phyloP scores from a whole-genome alignment of 2,113 vertebrate genomes.

The Panurus biarmicus region DNA sequence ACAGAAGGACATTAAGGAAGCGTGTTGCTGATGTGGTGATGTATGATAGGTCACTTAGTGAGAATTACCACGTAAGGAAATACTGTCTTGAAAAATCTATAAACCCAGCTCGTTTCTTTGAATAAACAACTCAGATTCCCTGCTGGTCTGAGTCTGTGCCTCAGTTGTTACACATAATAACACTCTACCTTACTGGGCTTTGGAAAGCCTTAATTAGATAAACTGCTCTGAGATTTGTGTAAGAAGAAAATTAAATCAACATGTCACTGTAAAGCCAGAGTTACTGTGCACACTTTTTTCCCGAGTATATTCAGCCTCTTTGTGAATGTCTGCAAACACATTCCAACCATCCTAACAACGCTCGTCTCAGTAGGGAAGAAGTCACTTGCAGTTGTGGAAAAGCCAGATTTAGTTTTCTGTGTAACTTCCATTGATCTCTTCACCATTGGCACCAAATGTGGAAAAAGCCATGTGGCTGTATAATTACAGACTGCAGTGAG shows the following conservation, averaged over 20 bases:
- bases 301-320: neutral
- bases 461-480: neutral
- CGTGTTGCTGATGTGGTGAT: neutral
- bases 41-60: neutral
- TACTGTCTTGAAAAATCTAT: neutral
- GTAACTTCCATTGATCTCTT: neutral
- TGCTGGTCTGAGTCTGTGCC: neutral
- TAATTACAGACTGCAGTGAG: neutral
- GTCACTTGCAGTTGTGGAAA: neutral
- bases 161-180: neutral
- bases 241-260: constrained; percentile 36
- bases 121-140: neutral
- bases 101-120: neutral
- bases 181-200: neutral
- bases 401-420: neutral
- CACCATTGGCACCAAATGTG: neutral
- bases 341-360: neutral
- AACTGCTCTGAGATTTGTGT: neutral
- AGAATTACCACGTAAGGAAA: neutral
- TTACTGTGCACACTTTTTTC: neutral
- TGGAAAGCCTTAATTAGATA: constrained; percentile 36
- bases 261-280: neutral
- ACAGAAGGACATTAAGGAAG: neutral
- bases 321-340: neutral
- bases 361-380: neutral